A percentile compares a stretch with the other conserved stretches of the same genome.
Evolutionary conservation across 2,113 vertebrate species (phyloP).

Genomic region (Larimichthys polyactis): DNA sequence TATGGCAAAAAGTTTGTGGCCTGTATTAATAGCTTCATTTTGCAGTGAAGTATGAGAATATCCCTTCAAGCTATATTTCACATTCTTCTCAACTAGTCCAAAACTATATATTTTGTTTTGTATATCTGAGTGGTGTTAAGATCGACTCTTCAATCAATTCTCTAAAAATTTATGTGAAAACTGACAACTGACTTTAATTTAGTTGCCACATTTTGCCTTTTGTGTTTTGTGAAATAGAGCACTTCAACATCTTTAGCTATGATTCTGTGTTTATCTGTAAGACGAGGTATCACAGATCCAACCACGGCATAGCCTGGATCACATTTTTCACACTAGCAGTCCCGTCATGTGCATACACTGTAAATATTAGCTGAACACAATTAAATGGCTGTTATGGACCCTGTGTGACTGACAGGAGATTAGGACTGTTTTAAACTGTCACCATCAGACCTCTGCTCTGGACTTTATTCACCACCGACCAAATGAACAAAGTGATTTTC

Average conservation of each 20-base stretch:
- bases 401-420: not conserved
- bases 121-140: too few species aligned
- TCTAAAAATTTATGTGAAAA: too few species aligned
- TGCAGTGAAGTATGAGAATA: too few species aligned
- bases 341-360: not conserved
- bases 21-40: too few species aligned
- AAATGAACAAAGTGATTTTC: not conserved
- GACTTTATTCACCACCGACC: not conserved
- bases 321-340: not conserved
- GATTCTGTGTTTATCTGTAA: not conserved
- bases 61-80: too few species aligned
- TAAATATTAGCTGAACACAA: not conserved
- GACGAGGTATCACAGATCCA: not conserved
- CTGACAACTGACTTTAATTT: too few species aligned
- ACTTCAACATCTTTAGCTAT: not conserved
- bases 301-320: not conserved
- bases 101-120: too few species aligned
- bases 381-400: not conserved
- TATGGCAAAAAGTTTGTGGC: too few species aligned
- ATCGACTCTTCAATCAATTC: too few species aligned
- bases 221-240: not conserved
- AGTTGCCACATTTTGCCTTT: too few species aligned
- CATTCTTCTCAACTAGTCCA: too few species aligned
- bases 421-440: conserved; percentile 2
- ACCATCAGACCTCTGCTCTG: conserved; percentile 1